phyloP scores from a whole-genome alignment of 2,888 invertebrate species.

The Ophioninae sp. region DNA sequence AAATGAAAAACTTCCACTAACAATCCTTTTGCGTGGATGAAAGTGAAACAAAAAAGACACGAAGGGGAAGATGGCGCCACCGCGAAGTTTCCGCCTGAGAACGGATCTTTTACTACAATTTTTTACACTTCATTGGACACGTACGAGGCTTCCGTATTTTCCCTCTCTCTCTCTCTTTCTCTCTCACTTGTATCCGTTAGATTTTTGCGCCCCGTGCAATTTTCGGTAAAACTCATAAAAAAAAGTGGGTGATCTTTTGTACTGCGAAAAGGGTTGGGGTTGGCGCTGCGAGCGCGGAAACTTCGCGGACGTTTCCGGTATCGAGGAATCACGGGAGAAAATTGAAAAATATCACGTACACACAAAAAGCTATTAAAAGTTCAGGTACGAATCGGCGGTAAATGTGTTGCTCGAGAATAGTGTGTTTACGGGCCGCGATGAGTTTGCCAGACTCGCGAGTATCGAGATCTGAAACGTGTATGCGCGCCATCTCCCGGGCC shows the following conservation, averaged over 20 bases:
- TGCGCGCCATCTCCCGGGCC: slow-evolving; percentile 67
- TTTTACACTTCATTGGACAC: slow-evolving; percentile 53
- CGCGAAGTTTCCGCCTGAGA: slow-evolving; percentile 47
- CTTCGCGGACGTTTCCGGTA: slow-evolving; percentile 44
- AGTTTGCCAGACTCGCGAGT: neutral
- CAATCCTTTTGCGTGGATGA: slow-evolving; percentile 59
- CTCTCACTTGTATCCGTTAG: slow-evolving; percentile 34
- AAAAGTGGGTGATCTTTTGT: slow-evolving; percentile 69
- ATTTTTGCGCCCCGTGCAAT: slow-evolving; percentile 65
- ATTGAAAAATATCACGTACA: slow-evolving; percentile 43
- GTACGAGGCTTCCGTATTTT: slow-evolving; percentile 11
- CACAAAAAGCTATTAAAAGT: slow-evolving; percentile 1
- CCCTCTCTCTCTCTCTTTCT: too few relatives aligned
- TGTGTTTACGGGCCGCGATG: neutral
- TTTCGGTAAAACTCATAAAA: slow-evolving; percentile 62
- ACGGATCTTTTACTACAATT: slow-evolving; percentile 56
- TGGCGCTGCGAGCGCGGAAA: slow-evolving; percentile 38
- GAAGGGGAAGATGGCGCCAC: slow-evolving; percentile 31
- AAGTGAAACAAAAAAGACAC: slow-evolving; percentile 24
- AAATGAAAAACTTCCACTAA: slow-evolving; percentile 77
- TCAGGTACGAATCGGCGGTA: slow-evolving; percentile 51
- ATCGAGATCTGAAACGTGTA: neutral
- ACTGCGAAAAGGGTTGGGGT: slow-evolving; percentile 59
- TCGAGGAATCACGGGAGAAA: slow-evolving; percentile 35
- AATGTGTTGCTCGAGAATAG: neutral